phyloP scores from a whole-genome alignment of 2,113 vertebrate genomes.

The Clarias gariepinus region DNA sequence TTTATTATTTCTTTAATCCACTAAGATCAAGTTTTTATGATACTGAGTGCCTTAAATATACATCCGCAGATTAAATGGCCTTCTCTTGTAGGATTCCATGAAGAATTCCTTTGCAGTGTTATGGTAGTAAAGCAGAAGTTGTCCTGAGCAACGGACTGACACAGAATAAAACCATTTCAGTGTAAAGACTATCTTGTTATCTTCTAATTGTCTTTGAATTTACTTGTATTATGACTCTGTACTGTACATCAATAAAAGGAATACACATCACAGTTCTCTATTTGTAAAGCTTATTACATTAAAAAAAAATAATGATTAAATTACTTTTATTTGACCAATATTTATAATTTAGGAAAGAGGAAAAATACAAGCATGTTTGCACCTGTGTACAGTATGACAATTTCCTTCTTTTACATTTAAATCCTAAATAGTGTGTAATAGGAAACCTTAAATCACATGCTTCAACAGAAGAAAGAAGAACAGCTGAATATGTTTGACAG shows the following conservation, averaged over 20 bases:
- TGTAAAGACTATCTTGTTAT: slow-evolving; percentile 36
- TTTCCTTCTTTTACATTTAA: background rate
- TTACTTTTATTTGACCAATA: background rate
- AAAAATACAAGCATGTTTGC: background rate
- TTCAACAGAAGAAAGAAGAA: background rate
- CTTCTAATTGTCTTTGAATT: slow-evolving; percentile 22
- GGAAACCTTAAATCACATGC: background rate
- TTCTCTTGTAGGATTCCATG: slow-evolving; percentile 38
- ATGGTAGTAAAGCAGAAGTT: slow-evolving; percentile 37
- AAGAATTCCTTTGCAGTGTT: slow-evolving; percentile 51
- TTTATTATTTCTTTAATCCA: slow-evolving; percentile 55
- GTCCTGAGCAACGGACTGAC: slow-evolving; percentile 32
- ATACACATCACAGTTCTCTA: background rate
- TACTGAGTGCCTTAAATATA: slow-evolving; percentile 77
- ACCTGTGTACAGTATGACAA: background rate
- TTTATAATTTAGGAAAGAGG: background rate
- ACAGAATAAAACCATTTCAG: slow-evolving; percentile 39
- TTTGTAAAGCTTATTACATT: no score
- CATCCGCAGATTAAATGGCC: slow-evolving; percentile 41
- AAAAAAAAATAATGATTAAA: background rate
- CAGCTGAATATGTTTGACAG: no score
- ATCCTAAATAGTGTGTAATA: background rate
- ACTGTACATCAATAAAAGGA: slow-evolving; percentile 38
- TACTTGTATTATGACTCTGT: slow-evolving; percentile 36
- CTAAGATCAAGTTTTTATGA: slow-evolving; percentile 59